These are phyloP conservation scores for Nannobrachium achirus DNA, from an alignment of 2,113 vertebrate genomes.

Conservation along the genomic window DNA sequence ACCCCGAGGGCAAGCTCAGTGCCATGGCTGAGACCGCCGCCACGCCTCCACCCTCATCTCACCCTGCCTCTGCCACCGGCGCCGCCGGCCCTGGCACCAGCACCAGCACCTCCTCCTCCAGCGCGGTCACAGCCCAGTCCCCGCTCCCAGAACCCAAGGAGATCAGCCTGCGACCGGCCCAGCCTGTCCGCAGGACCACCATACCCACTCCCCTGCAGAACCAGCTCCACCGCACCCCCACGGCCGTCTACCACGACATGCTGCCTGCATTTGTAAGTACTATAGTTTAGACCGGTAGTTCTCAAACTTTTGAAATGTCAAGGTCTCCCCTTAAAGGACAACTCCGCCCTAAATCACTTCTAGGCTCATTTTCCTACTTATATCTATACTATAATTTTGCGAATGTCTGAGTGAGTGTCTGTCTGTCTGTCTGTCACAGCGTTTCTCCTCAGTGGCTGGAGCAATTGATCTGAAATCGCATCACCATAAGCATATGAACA, in stretches of 20 bases:
- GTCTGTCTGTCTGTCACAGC: too few relatives aligned
- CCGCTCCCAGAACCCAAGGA: constrained; percentile 86
- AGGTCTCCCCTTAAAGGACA: too few relatives aligned
- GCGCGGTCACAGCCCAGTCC: constrained; percentile 48
- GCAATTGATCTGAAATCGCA: too few relatives aligned
- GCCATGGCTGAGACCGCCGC: constrained; percentile 84
- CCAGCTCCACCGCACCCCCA: constrained; percentile 92
- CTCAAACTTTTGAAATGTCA: too few relatives aligned
- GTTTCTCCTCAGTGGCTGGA: too few relatives aligned
- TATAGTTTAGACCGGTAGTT: too few relatives aligned
- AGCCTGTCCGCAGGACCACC: constrained; percentile 86
- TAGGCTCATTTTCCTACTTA: too few relatives aligned
- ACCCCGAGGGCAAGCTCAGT: constrained; percentile 87
- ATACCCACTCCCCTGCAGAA: constrained; percentile 85
- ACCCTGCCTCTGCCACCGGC: constrained; percentile 62
- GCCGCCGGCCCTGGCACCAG: constrained; percentile 24
- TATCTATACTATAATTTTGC: too few relatives aligned
- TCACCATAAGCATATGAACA: too few relatives aligned
- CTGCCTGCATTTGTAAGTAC: constrained; percentile 96
- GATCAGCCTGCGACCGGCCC: constrained; percentile 90
- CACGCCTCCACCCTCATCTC: constrained; percentile 76
- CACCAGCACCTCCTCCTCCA: constrained; percentile 36
- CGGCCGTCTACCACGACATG: constrained; percentile 96
- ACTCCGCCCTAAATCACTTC: too few relatives aligned
- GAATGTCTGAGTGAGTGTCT: too few relatives aligned